Evolutionary conservation across 2,888 invertebrate species (phyloP).

Genomic region (Thelaira solivaga): DNA sequence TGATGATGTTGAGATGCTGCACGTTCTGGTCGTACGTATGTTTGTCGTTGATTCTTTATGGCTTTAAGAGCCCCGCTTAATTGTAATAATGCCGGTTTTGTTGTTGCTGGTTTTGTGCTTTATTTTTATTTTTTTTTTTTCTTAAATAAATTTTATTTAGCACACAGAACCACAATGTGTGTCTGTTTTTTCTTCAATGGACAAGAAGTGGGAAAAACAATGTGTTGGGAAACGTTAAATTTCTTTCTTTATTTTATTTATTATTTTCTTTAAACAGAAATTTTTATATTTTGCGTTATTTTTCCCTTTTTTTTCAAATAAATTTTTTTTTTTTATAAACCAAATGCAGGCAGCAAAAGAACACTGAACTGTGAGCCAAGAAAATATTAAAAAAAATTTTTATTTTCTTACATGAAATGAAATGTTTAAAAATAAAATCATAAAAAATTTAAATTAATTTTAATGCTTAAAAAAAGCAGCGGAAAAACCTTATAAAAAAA

Average conservation of each 20-base stretch:
- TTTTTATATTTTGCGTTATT: constrained; percentile 36
- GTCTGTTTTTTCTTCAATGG: constrained; percentile 25
- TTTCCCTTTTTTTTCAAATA: constrained; percentile 37
- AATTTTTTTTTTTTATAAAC: constrained; percentile 20
- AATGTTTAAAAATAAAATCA: constrained; percentile 20
- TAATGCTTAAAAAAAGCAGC: background rate
- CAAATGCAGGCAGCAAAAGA: constrained; percentile 31
- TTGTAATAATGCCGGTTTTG: constrained; percentile 62
- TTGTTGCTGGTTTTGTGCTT: no score
- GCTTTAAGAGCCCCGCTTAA: constrained; percentile 49
- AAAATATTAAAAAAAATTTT: no score
- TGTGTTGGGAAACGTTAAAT: constrained; percentile 34
- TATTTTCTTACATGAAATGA: constrained; percentile 29
- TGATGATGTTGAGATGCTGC: constrained; percentile 51
- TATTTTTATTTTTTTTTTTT: constrained; percentile 41
- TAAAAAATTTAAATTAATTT: constrained; percentile 14
- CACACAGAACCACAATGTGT: constrained; percentile 44
- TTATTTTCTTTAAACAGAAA: constrained; percentile 14
- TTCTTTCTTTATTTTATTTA: constrained; percentile 11
- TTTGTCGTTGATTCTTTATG: constrained; percentile 42
- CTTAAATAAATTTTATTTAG: constrained; percentile 38
- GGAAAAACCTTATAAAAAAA: background rate
- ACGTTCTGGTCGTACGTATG: constrained; percentile 51
- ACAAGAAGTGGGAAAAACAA: constrained; percentile 37
- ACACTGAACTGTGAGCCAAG: constrained; percentile 45